A percentile compares a stretch with the other conserved stretches of the same genome.
Evolutionary conservation across 2,113 vertebrate species (phyloP).

Genomic region (Hemicordylus capensis): DNA sequence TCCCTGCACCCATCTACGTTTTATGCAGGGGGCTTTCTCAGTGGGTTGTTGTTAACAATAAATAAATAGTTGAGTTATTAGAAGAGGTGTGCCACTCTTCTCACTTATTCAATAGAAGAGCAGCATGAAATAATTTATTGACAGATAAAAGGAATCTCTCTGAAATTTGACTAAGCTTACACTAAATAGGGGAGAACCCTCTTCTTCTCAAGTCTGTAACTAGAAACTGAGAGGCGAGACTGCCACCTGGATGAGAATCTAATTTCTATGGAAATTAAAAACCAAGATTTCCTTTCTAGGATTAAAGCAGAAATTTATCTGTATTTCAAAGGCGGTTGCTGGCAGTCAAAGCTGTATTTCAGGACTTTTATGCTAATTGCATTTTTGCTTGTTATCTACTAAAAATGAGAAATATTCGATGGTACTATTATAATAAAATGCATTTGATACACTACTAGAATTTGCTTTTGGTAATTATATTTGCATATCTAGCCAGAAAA

Average conservation of each 20-base stretch:
- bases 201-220: slow-evolving; percentile 7
- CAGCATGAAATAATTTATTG: not conserved
- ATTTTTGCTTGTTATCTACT: slow-evolving; percentile 31
- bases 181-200: not conserved
- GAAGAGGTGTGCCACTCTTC: too few species aligned
- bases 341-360: slow-evolving; percentile 16
- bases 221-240: not conserved
- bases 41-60: too few species aligned
- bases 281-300: slow-evolving; percentile 27
- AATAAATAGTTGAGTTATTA: too few species aligned
- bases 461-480: not conserved
- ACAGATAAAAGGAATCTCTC: not conserved
- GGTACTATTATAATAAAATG: slow-evolving; percentile 9
- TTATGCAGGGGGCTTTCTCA: too few species aligned
- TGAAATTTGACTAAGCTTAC: not conserved
- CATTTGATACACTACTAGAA: not conserved
- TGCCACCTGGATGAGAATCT: slow-evolving; percentile 36
- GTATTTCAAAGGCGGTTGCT: slow-evolving; percentile 29
- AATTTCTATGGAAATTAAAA: slow-evolving; percentile 50
- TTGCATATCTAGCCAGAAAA: not conserved
- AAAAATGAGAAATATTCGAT: not conserved
- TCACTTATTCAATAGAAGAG: too few species aligned
- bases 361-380: slow-evolving; percentile 42
- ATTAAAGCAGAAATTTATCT: slow-evolving; percentile 2
- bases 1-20: too few species aligned